Evolutionary conservation across 2,113 vertebrate species (phyloP).

Genomic region (Proterorhinus semilunaris): DNA sequence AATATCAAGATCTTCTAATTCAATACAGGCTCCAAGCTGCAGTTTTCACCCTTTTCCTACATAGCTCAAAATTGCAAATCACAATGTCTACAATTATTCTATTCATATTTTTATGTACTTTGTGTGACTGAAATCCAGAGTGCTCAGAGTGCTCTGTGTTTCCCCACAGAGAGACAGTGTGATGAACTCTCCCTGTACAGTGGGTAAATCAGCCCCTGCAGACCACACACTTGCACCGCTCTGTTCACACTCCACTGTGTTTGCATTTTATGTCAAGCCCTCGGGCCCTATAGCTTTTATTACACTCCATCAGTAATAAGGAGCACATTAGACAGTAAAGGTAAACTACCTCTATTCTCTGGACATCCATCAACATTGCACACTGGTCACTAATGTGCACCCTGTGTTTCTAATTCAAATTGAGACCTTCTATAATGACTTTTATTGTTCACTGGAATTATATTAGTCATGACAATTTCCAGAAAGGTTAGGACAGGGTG

Average conservation of each 20-base stretch:
- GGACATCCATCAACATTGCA: not conserved
- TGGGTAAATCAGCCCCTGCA: not conserved
- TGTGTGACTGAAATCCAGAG: not conserved
- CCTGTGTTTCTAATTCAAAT: not conserved
- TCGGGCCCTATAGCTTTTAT: slow-evolving; percentile 53
- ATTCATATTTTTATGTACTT: not conserved
- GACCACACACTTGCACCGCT: not conserved
- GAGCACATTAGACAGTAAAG: slow-evolving; percentile 57
- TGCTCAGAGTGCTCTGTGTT: not conserved
- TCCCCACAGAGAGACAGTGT: slow-evolving; percentile 5
- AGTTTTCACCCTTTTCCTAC: no score
- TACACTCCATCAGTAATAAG: slow-evolving; percentile 56
- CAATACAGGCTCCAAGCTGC: no score
- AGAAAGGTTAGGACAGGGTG: not conserved
- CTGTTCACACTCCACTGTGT: slow-evolving; percentile 30
- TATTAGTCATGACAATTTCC: not conserved
- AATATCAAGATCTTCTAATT: no score
- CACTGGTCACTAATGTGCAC: not conserved
- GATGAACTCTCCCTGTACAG: slow-evolving; percentile 10
- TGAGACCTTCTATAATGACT: not conserved
- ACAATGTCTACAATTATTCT: no score
- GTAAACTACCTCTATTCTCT: slow-evolving; percentile 14
- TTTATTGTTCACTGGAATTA: slow-evolving; percentile 22
- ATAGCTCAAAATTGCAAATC: no score
- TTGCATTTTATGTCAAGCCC: slow-evolving; percentile 49